These are phyloP conservation scores for Sylvilagus bachmani DNA, from an alignment of 2,113 vertebrate species.

Conservation along the genomic window DNA sequence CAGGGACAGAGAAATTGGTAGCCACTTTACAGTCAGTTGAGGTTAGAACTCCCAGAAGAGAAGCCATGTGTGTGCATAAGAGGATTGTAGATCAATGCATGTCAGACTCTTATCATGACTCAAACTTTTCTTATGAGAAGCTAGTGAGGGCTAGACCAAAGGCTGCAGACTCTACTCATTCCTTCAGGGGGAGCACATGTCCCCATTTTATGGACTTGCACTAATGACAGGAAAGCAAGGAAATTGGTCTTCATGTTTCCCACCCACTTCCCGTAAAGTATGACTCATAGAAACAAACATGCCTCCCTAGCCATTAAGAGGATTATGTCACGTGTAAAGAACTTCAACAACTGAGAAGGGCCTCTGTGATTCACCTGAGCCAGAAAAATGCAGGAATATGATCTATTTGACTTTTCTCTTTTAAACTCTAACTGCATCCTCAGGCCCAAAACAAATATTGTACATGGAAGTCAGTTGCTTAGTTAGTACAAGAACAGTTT, in stretches of 20 bases:
- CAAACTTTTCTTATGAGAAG: neutral
- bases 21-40: neutral
- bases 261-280: neutral
- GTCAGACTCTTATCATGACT: neutral
- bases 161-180: neutral
- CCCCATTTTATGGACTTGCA: neutral
- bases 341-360: constrained; percentile 84
- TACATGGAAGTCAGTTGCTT: constrained; percentile 62
- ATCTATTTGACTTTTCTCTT: constrained; percentile 84
- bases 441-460: constrained; percentile 75
- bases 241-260: neutral
- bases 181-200: neutral
- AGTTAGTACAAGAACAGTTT: constrained; percentile 66
- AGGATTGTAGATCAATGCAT: no score
- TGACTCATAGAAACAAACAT: constrained; percentile 80
- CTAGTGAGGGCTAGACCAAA: neutral
- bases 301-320: constrained; percentile 78
- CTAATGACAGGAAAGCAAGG: constrained; percentile 1
- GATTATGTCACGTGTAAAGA: constrained; percentile 86
- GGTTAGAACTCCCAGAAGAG: neutral
- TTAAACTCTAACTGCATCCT: constrained; percentile 81
- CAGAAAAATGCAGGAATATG: constrained; percentile 77
- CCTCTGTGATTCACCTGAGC: constrained; percentile 86
- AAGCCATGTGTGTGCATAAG: neutral
- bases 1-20: neutral